Percentiles rank a stretch among this genome's conserved stretches.
Evolutionary conservation across 2,888 invertebrate species (phyloP).

Genomic region (Lacanobia wlatinum): DNA sequence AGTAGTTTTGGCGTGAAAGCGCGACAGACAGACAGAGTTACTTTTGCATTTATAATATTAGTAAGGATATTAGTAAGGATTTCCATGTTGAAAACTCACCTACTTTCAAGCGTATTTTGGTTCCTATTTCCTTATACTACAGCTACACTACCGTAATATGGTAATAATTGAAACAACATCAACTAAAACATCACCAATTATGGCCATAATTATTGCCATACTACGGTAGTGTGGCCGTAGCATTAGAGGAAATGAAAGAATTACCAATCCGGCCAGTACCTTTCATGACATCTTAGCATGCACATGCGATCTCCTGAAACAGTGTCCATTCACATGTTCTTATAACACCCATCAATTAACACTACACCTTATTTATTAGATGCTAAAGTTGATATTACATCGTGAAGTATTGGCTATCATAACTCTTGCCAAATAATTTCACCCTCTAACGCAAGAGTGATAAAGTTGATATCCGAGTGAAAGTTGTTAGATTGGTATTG

Average conservation of each 20-base stretch:
- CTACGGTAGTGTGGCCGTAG: no score
- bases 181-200: no score
- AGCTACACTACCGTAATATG: no score
- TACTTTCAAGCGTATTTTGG: neutral
- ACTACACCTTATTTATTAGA: neutral
- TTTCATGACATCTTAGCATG: slow-evolving; percentile 34
- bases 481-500: slow-evolving; percentile 56
- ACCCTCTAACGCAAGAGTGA: neutral
- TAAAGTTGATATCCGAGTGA: slow-evolving; percentile 24
- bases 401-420: neutral
- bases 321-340: slow-evolving; percentile 46
- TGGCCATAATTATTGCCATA: no score
- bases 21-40: no score
- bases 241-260: slow-evolving; percentile 33
- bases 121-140: slow-evolving; percentile 7
- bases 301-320: slow-evolving; percentile 63
- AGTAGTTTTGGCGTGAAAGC: no score
- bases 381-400: neutral
- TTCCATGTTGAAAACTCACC: neutral
- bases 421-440: neutral
- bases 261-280: slow-evolving; percentile 14
- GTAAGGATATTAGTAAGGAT: no score
- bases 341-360: neutral
- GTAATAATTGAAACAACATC: no score
- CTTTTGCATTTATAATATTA: no score